Evolutionary conservation across 2,797 vertebrate genomes (phyloP), one percentile per base, ranked within the genome.

Genomic region (Emydoidea blandingii): DNA sequence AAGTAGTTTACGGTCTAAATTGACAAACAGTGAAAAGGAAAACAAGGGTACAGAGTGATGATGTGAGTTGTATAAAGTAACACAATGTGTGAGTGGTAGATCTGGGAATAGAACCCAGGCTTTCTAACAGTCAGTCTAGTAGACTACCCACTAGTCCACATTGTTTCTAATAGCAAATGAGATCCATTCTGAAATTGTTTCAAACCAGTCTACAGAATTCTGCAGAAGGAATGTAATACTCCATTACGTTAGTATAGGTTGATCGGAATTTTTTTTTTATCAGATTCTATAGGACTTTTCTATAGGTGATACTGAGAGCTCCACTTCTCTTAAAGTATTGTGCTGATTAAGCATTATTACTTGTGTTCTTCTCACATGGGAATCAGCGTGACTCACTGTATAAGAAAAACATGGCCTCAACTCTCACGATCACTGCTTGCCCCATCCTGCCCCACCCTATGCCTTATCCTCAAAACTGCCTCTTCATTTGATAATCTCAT

Each of bases 401-500:
- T 0, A 3, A 84, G 18, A 83, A 76, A 76, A n/a, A 74, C 31
- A 12, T 50, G 15, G 52, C 37, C 81, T 50, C 53, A 27, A 50
- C 56, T 37, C 44, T 8, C 14, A 31, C 14, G 41, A 68, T 27
- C 65, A 23, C 44, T 83, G 62, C 31, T 83, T 76, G 91, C 93
- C 85, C 92, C 94, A 89, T 88, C 62, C 87, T 53, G 50, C 85
- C 84, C 83, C 83, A 91, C 4, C 19, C 41, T 15, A 72, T 31
- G 85, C 62, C 6, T 92, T 92, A 93, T 74, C 21, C 89, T 74
- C 86, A 95, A 86, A 97, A 96, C 86, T 89, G 72, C 31, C 62
- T 94, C 76, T 21, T 92, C 85, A 72, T 79, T 94, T 54, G 79
- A 85, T 90, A 94, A 94, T 94, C 83, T 86, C 59, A 89, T 96